These are phyloP conservation scores for Coregonus ussuriensis DNA, from an alignment of 2,797 vertebrate genomes.

Conservation along the genomic window DNA sequence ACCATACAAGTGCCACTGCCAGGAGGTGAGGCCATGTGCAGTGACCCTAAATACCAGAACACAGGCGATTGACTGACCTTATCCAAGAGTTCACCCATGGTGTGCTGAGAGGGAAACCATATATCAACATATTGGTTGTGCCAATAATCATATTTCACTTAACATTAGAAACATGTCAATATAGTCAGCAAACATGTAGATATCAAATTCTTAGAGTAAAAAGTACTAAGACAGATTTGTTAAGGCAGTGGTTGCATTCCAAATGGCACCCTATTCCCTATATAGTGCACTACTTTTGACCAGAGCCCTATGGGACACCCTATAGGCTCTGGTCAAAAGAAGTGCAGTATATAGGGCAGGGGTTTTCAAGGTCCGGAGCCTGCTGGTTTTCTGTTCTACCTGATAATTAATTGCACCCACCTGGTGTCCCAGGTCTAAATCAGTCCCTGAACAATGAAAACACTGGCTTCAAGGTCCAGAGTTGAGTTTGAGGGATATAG, in stretches of 20 bases:
- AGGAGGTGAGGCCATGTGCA: too few species aligned
- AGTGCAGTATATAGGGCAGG: neutral
- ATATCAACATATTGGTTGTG: neutral
- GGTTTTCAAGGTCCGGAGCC: too few species aligned
- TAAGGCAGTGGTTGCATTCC: conserved; percentile 12
- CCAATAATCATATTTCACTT: neutral
- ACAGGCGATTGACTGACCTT: neutral
- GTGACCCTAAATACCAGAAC: too few species aligned
- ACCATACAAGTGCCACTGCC: too few species aligned
- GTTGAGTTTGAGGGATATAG: too few species aligned
- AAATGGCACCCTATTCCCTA: neutral
- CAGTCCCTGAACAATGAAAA: too few species aligned
- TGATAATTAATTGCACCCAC: too few species aligned
- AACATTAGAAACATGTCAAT: neutral
- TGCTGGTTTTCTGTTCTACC: too few species aligned
- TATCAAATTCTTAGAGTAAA: conserved; percentile 32
- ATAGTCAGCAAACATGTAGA: neutral
- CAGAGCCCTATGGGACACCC: neutral
- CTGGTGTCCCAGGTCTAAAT: too few species aligned
- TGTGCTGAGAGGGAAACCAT: neutral
- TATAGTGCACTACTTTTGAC: neutral
- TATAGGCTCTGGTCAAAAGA: conserved; percentile 15
- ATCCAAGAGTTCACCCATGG: neutral
- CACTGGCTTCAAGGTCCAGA: too few species aligned
- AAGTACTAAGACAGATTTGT: conserved; percentile 45